A percentile compares a stretch with the other conserved stretches of the same genome.
Evolutionary conservation across 2,888 invertebrate genomes (phyloP).

Genomic region (Lasius fuliginosus): DNA sequence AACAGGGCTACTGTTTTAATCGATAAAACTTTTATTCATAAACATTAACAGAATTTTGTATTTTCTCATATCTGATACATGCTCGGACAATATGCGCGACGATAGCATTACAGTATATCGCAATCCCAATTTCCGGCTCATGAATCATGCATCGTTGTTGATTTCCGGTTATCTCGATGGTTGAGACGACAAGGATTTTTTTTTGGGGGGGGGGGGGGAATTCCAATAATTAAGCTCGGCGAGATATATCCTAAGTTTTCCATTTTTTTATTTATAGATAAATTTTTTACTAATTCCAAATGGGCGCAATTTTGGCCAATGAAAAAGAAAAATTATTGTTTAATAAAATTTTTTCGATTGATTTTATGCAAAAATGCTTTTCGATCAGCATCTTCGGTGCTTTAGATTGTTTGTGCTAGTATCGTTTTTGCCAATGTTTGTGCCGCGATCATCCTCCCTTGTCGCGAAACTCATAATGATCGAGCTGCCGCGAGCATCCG

Average conservation of each 20-base stretch:
- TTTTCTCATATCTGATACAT: slow-evolving; percentile 8
- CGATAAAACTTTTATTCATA: not conserved
- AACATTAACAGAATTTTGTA: slow-evolving; percentile 3
- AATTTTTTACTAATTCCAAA: not conserved
- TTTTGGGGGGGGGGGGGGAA: not conserved
- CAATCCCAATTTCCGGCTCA: slow-evolving; percentile 76
- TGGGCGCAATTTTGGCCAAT: not conserved
- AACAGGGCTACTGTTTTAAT: slow-evolving; percentile 1
- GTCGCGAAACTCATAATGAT: slow-evolving; percentile 28
- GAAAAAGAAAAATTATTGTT: not conserved
- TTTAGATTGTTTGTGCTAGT: not conserved
- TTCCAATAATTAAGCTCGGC: not conserved
- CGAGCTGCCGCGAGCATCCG: slow-evolving; percentile 60
- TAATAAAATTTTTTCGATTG: not conserved
- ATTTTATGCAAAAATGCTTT: not conserved
- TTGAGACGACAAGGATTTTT: not conserved
- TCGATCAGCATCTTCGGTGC: not conserved
- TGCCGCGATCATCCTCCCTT: not conserved
- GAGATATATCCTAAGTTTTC: not conserved
- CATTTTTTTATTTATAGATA: not conserved
- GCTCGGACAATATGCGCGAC: not conserved
- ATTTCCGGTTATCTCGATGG: slow-evolving; percentile 70
- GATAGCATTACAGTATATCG: slow-evolving; percentile 60
- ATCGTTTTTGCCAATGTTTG: not conserved
- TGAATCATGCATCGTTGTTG: slow-evolving; percentile 79